Evolutionary conservation across 2,888 invertebrate genomes (phyloP).

Genomic region (Orchesella flavescens): DNA sequence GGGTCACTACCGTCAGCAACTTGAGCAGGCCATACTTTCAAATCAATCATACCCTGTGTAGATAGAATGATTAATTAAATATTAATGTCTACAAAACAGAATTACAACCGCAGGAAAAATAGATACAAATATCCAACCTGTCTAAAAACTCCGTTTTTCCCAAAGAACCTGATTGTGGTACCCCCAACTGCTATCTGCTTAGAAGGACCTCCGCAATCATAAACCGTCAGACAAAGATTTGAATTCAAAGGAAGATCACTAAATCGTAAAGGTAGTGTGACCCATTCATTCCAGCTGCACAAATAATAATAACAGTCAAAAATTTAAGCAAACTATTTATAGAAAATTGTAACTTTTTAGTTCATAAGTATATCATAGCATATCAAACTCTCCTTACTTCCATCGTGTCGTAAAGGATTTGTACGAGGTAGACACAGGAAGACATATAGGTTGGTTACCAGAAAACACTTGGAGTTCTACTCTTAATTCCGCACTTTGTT

Average conservation of each 20-base stretch:
- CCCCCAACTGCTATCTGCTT: constrained; percentile 91
- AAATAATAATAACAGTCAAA: constrained; percentile 13
- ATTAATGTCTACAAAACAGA: background rate
- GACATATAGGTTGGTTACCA: constrained; percentile 80
- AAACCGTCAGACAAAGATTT: constrained; percentile 89
- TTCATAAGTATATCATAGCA: no score
- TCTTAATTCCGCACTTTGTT: constrained; percentile 84
- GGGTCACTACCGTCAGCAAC: constrained; percentile 85
- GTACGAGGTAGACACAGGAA: constrained; percentile 91
- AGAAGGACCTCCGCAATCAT: constrained; percentile 91
- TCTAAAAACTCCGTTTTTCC: constrained; percentile 92
- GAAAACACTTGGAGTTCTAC: constrained; percentile 84
- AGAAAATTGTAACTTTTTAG: background rate
- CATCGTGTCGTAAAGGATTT: constrained; percentile 93
- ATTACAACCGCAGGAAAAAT: background rate
- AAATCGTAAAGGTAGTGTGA: constrained; percentile 90
- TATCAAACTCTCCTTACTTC: constrained; percentile 81
- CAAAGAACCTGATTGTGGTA: constrained; percentile 93
- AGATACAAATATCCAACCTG: constrained; percentile 77
- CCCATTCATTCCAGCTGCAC: constrained; percentile 97
- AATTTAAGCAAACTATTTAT: background rate
- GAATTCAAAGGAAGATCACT: constrained; percentile 93
- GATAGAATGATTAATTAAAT: no score
- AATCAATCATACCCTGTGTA: constrained; percentile 84
- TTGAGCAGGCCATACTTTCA: constrained; percentile 90